Base-by-base conservation (phyloP, 1,140 invertebrate genomes). In the Conus ventricosus region DNA sequence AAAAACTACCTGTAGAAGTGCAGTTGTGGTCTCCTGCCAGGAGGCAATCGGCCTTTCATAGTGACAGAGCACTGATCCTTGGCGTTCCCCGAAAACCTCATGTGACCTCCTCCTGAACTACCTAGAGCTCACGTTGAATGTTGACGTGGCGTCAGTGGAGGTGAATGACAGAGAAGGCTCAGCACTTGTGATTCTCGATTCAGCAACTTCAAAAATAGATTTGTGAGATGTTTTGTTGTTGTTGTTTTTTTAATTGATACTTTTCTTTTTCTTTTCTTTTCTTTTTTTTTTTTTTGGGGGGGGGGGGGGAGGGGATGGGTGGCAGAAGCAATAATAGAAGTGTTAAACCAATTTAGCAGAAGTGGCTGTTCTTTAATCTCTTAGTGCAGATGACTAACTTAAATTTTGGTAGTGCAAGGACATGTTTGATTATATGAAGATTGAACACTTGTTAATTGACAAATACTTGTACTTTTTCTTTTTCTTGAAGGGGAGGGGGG, bases 91-190 rank as follows among this genome's bases (percentile, higher is more conserved):
- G 53, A 25, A 60, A 27, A n/a, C 3, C 51, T 55, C 51, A 4
- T 53, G 5, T 1, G 85, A 87, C 27, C 27, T 20, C 25, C 75
- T 87, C 17, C 75, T 57, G 85, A 87, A 87, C 54, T 87, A 78
- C 54, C 75, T 87, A 8, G 85, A 87, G 85, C 55, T 71, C 57
- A n/a, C 54, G 23, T 2, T 54, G 11, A 60, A 80, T 57, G n/a
- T 87, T 6, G 53, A 71, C 55, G 53, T 87, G 53, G 25, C 39
- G 4, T n/a, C 8, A 13, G 60, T 87, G 6, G 13, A 75, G 25
- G 5, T 87, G 5, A 60, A 13, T 13, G n/a, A 87, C 15, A n/a
- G 15, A 13, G 39, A 20, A 17, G 53, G 27, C 53, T 75, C 54
- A n/a, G 71, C 75, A 3, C 27, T 87, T 3, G 85, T 87, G 13